Conservation (phyloP, 2,888 invertebrate genomes). For the Zootermopsis nevadensis region DNA sequence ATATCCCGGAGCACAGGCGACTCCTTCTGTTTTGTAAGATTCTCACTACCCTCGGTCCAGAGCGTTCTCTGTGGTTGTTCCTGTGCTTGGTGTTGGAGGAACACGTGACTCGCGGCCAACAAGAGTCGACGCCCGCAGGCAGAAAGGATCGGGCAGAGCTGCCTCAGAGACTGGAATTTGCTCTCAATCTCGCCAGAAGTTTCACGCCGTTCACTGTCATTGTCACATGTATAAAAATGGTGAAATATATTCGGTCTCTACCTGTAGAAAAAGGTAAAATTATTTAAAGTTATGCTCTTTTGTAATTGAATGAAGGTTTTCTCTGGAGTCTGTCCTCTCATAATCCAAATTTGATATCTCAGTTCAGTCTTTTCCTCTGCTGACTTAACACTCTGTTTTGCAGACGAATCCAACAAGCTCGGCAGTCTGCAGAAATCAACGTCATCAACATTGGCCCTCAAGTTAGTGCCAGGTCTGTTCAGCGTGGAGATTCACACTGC, state of each 20-base stretch:
- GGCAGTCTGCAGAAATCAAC: neutral
- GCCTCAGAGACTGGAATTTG: constrained; percentile 59
- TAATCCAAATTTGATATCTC: too few relatives aligned
- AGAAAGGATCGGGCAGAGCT: constrained; percentile 67
- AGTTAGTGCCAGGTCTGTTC: constrained; percentile 66
- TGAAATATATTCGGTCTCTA: constrained; percentile 73
- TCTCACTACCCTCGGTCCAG: constrained; percentile 75
- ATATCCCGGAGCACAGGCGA: constrained; percentile 93
- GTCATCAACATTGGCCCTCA: constrained; percentile 57
- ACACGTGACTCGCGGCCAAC: constrained; percentile 69
- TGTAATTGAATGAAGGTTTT: too few relatives aligned
- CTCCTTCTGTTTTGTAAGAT: constrained; percentile 83
- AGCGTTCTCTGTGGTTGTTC: constrained; percentile 78
- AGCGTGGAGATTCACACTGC: constrained; percentile 73
- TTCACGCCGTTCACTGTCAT: constrained; percentile 74
- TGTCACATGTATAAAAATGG: constrained; percentile 73
- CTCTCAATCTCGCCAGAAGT: constrained; percentile 73
- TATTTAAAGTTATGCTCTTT: too few relatives aligned
- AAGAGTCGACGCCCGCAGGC: constrained; percentile 61
- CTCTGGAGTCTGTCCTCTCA: too few relatives aligned
- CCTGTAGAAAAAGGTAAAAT: constrained; percentile 68
- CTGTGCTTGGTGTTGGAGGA: constrained; percentile 77
- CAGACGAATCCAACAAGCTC: neutral
- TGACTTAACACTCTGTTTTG: neutral
- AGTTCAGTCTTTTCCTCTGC: too few relatives aligned